A percentile compares a stretch with the other conserved stretches of the same genome.
Conservation (phyloP, 1,140 invertebrate species). For the Drosophila pectinifera region DNA sequence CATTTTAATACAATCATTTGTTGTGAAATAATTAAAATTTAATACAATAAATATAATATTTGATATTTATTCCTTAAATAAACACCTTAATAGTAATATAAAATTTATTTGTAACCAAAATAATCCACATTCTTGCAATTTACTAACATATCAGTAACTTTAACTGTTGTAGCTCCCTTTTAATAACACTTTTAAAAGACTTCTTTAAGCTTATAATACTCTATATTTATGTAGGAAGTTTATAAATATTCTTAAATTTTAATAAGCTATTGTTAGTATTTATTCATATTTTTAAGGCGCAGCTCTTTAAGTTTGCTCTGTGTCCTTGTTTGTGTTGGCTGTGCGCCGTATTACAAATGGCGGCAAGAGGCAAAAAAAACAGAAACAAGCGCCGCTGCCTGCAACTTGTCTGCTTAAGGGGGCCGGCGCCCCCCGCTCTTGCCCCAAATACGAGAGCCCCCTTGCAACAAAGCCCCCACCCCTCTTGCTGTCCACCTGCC, state of each 20-base stretch:
- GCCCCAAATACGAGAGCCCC: not conserved
- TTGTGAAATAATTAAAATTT: no score
- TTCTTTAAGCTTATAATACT: no score
- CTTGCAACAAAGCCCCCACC: constrained; percentile 5
- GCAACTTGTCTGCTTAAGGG: constrained; percentile 55
- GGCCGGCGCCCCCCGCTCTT: not conserved
- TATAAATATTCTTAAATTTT: not conserved
- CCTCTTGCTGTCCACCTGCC: constrained; percentile 46
- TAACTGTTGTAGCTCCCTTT: not conserved
- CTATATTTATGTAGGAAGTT: no score
- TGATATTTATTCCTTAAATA: no score
- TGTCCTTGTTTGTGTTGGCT: constrained; percentile 22
- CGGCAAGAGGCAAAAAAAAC: constrained; percentile 56
- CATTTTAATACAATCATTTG: no score
- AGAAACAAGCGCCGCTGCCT: constrained; percentile 50
- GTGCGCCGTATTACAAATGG: constrained; percentile 80
- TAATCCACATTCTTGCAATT: no score
- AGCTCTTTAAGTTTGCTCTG: constrained; percentile 4
- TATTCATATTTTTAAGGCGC: not conserved
- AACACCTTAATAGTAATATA: no score
- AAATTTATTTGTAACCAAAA: not conserved
- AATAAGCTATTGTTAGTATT: no score
- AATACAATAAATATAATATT: no score
- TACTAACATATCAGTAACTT: no score
- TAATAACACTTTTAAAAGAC: not conserved